A percentile compares a stretch with the other conserved stretches of the same genome.
phyloP scores from a whole-genome alignment of 2,888 invertebrate species.

The Omphaloscelis lunosa region DNA sequence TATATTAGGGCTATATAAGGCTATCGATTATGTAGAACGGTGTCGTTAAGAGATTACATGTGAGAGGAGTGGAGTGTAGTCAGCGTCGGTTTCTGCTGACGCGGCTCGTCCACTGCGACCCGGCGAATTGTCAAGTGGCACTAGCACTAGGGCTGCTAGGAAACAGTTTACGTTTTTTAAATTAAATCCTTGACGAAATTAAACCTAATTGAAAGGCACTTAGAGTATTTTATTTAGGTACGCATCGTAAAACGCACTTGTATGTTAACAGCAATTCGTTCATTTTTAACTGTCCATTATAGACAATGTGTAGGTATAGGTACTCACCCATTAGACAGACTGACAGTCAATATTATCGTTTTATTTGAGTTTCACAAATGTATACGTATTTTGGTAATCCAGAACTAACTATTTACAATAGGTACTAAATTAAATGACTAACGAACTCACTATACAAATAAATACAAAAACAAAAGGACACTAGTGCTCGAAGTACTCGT shows the following conservation, averaged over 20 bases:
- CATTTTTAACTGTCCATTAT: neutral
- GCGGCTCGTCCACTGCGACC: slow-evolving; percentile 64
- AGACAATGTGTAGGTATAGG: neutral
- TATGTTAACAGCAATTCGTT: neutral
- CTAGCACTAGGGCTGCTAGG: slow-evolving; percentile 55
- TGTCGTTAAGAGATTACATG: slow-evolving; percentile 72
- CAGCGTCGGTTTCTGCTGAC: slow-evolving; percentile 68
- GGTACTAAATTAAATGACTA: too few species aligned
- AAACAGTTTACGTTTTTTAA: neutral
- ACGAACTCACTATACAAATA: too few species aligned
- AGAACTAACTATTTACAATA: neutral
- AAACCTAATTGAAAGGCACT: too few species aligned
- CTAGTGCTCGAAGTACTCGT: too few species aligned
- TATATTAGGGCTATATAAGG: neutral
- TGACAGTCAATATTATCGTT: neutral
- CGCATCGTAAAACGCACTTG: too few species aligned
- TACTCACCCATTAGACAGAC: neutral
- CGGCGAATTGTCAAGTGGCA: slow-evolving; percentile 60
- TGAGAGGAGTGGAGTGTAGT: slow-evolving; percentile 67
- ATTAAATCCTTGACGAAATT: neutral
- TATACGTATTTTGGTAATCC: neutral
- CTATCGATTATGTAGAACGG: slow-evolving; percentile 49
- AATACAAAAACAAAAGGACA: too few species aligned
- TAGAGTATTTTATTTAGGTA: too few species aligned
- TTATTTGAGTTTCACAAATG: neutral